Conservation (phyloP, 2,113 vertebrate genomes). For the Salvelinus alpinus region DNA sequence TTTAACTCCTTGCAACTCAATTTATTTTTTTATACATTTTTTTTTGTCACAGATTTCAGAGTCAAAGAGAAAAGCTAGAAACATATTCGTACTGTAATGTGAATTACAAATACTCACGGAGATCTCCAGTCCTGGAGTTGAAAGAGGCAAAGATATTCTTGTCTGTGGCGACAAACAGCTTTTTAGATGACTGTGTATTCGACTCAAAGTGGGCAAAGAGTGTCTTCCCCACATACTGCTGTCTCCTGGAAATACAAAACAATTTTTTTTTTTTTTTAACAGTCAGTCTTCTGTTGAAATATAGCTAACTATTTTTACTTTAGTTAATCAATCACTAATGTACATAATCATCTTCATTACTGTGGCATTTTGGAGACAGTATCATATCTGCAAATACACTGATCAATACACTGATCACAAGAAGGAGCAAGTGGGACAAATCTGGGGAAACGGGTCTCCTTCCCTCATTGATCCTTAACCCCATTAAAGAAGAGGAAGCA, state of each 20-base stretch:
- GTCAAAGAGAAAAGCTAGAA: not conserved
- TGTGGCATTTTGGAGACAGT: not conserved
- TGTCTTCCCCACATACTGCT: slow-evolving; percentile 92
- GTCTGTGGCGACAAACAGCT: slow-evolving; percentile 88
- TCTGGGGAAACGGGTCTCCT: too few species aligned
- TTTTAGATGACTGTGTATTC: slow-evolving; percentile 87
- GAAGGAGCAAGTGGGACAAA: not conserved
- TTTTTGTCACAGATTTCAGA: not conserved
- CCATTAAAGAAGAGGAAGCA: too few species aligned
- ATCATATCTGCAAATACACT: not conserved
- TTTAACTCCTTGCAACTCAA: not conserved
- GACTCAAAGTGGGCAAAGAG: slow-evolving; percentile 87
- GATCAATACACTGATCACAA: not conserved
- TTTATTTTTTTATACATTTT: too few species aligned
- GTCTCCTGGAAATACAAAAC: slow-evolving; percentile 77
- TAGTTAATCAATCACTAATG: not conserved
- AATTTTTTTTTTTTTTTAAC: too few species aligned
- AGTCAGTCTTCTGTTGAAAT: not conserved
- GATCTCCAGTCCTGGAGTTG: slow-evolving; percentile 88
- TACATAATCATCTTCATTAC: not conserved
- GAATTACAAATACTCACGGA: slow-evolving; percentile 78
- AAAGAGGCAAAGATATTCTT: slow-evolving; percentile 90
- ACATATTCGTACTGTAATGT: not conserved
- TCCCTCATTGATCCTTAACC: too few species aligned
- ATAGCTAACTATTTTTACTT: not conserved